Percentiles rank a stretch among this genome's conserved stretches.
phyloP scores from a whole-genome alignment of 1,140 invertebrate species.

The Cheumatopsyche charites region DNA sequence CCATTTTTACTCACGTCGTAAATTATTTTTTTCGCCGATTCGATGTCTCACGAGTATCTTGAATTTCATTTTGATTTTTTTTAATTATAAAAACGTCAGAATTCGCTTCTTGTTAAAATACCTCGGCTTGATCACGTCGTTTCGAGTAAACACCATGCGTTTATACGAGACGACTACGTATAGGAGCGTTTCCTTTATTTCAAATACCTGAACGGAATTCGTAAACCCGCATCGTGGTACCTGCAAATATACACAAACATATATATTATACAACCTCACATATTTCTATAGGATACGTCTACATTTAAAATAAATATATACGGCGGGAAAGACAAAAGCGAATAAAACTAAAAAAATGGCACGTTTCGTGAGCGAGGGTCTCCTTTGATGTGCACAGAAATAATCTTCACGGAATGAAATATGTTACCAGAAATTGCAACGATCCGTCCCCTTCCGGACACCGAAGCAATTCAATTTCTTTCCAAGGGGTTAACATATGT shows the following conservation, averaged over 20 bases:
- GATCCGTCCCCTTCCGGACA: constrained; percentile 41
- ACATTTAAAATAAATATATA: neutral
- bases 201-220: constrained; percentile 36
- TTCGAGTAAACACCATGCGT: constrained; percentile 11
- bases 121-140: constrained; percentile 24
- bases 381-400: constrained; percentile 40
- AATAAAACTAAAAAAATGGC: neutral
- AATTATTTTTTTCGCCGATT: neutral
- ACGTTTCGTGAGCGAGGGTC: constrained; percentile 6
- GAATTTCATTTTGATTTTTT: neutral
- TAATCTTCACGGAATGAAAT: constrained; percentile 38
- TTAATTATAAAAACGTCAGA: too few relatives aligned
- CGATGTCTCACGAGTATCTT: neutral
- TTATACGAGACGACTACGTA: constrained; percentile 25
- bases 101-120: constrained; percentile 21
- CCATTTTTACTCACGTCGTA: neutral
- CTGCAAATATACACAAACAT: constrained; percentile 19
- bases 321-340: constrained; percentile 15
- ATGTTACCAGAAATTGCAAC: constrained; percentile 42
- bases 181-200: constrained; percentile 31
- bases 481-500: constrained; percentile 44
- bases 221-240: constrained; percentile 25
- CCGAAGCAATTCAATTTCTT: constrained; percentile 44
- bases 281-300: constrained; percentile 15
- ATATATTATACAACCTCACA: neutral